Evolutionary conservation across 2,888 invertebrate genomes (phyloP), one percentile per base, ranked within the genome.

Genomic region (Matsumyia berberina): DNA sequence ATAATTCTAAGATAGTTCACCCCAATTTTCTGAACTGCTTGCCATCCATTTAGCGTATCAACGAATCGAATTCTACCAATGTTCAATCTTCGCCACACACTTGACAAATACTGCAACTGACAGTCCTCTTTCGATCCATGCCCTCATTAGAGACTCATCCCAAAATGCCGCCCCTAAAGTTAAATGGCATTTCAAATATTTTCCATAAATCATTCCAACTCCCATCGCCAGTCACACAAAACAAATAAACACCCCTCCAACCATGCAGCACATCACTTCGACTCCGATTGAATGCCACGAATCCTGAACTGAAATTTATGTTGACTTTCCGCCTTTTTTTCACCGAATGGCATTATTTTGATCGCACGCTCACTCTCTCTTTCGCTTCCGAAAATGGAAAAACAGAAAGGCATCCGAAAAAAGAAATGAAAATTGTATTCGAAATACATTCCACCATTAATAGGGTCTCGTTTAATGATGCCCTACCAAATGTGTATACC

Each of bases 191-290:
- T 83, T 49, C 33, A 76, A 73, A 83, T 79, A 88, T 88, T 85
- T 66, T 80, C 64, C 83, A 88, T 87, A 87, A 87, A 87, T 87
- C 87, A 87, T 85, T 64, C 31, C 58, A 51, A 53, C 70, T 46
- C 29, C 37, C 55, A 39, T 46, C 51, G 72, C 37, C 49, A 24
- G 57, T 67, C 33, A 39, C 35, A 7, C 7, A 42, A 39, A 35
- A 9, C 6, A 62, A 37, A 39, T 17, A 42, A 33, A 58, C 19
- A 66, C 24, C 24, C 69, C 49, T 70, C 24, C n/a, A 39, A 31
- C 9, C 33, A 60, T 62, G 17, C 9, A 80, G 62, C 55, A 69
- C 55, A 62, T 69, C 74, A 69, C 67, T 55, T 46, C 55, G 12
- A 64, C 33, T 55, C 55, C 24, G 15, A 72, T 72, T 60, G 70